Conservation (phyloP, 2,888 invertebrate species). For the Leptinotarsa haldemani region DNA sequence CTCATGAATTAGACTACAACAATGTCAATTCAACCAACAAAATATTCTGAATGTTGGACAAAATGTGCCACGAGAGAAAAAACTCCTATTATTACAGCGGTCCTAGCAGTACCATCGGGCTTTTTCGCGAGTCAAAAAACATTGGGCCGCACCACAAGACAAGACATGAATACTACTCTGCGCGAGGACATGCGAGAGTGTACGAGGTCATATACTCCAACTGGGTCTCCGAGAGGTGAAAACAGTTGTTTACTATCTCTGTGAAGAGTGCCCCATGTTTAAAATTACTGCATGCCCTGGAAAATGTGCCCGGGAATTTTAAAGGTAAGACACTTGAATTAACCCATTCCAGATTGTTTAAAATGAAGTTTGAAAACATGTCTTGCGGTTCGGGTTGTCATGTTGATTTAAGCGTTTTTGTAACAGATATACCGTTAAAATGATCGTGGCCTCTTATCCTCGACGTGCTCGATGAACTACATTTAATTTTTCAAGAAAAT, state of each 20-base stretch:
- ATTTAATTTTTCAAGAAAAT: constrained; percentile 43
- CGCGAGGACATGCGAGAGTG: constrained; percentile 62
- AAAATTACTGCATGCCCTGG: constrained; percentile 52
- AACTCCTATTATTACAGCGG: constrained; percentile 8
- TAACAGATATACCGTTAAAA: constrained; percentile 51
- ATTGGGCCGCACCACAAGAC: constrained; percentile 39
- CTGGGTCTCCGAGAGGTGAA: constrained; percentile 63
- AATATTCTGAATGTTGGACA: neutral
- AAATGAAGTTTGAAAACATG: neutral
- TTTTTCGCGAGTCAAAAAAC: constrained; percentile 35
- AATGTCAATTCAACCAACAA: neutral
- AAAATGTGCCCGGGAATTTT: constrained; percentile 56
- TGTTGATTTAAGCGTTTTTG: constrained; percentile 33
- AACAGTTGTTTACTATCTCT: constrained; percentile 64
- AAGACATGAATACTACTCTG: constrained; percentile 54
- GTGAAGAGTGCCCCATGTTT: constrained; percentile 54
- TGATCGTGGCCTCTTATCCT: constrained; percentile 49
- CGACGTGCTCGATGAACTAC: constrained; percentile 48
- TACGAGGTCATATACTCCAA: constrained; percentile 63
- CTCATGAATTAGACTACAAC: no score
- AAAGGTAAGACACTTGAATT: constrained; percentile 53
- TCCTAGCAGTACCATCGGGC: constrained; percentile 19
- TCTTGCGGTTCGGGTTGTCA: constrained; percentile 11
- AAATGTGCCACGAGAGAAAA: neutral
- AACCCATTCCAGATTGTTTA: neutral